phyloP scores from a whole-genome alignment of 2,888 invertebrate genomes.

The Bombylius major region DNA sequence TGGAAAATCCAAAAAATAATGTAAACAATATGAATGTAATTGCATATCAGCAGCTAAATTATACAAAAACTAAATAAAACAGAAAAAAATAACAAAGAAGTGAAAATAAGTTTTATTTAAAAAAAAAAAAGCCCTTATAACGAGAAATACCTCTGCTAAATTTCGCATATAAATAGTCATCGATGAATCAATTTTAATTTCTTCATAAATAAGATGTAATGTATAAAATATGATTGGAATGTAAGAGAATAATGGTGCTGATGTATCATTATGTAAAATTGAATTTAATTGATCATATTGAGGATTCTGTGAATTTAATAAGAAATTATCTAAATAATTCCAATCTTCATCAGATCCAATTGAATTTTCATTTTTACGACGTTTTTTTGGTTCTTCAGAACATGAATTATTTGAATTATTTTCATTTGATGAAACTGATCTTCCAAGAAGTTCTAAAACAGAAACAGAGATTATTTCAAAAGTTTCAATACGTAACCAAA shows the following conservation, averaged over 20 bases:
- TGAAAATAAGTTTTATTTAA: not conserved
- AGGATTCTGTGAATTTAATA: conserved; percentile 16
- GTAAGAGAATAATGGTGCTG: conserved; percentile 57
- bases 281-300: conserved; percentile 6
- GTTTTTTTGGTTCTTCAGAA: conserved; percentile 56
- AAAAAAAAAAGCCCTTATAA: too few species aligned
- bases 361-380: conserved; percentile 51
- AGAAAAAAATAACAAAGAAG: not conserved
- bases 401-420: conserved; percentile 35
- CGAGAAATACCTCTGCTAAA: conserved; percentile 41
- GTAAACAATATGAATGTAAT: conserved; percentile 54
- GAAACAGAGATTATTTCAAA: not conserved
- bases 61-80: conserved; percentile 46
- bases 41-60: conserved; percentile 66
- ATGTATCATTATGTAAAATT: conserved; percentile 27
- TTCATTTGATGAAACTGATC: conserved; percentile 22
- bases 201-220: conserved; percentile 83
- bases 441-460: conserved; percentile 26
- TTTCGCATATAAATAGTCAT: conserved; percentile 53
- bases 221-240: conserved; percentile 64
- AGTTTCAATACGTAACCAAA: not conserved
- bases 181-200: conserved; percentile 67
- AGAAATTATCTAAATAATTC: conserved; percentile 46
- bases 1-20: conserved; percentile 82
- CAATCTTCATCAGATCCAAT: conserved; percentile 68